Base-by-base conservation (phyloP, 2,113 vertebrate species). In the Caracal caracal region DNA sequence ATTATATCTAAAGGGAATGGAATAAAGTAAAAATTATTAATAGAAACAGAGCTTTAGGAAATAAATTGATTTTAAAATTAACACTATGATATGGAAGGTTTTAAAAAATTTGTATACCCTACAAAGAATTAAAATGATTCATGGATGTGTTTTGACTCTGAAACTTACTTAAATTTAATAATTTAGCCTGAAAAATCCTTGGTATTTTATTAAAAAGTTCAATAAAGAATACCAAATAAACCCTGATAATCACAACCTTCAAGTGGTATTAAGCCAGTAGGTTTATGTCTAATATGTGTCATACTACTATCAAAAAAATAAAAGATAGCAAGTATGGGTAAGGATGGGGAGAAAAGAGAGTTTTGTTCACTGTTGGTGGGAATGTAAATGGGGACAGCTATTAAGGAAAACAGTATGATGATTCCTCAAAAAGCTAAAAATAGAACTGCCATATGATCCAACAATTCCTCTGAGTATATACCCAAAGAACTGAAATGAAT, bases 41-140 rank as follows among this genome's bases (percentile, higher is more conserved):
- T 75, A 97, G 51, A 88, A 94, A 89, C 33, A 79, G 30, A 83
- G 43, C 70, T 75, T 93, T 80, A 75, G 49, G 66, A 95, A 97
- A 87, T 61, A 96, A 88, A 90, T 93, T 82, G 47, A 96, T 93
- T 97, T 97, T 83, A 94, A 98, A 96, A 95, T 93, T 92, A 96
- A 95, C 63, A 92, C 82, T 88, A 66, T 81, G 43, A 30, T 92
- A 92, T 24, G 43, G 40, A 91, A 61, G 5, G 5, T 89, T 96
- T 91, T 96, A 51, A 24, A 87, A 92, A 94, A 86, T 84, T 20
- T 90, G 9, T 94, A 70, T 76, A 35, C 10, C 35, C 76, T 82
- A 89, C 78, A 92, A 95, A 78, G 49, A 95, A 96, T 94, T 94
- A 92, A 97, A 96, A 75, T 96, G 75, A 96, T 93, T 82, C 37